Evolutionary conservation across 2,797 vertebrate species (phyloP).

Genomic region (Euthynnus affinis): DNA sequence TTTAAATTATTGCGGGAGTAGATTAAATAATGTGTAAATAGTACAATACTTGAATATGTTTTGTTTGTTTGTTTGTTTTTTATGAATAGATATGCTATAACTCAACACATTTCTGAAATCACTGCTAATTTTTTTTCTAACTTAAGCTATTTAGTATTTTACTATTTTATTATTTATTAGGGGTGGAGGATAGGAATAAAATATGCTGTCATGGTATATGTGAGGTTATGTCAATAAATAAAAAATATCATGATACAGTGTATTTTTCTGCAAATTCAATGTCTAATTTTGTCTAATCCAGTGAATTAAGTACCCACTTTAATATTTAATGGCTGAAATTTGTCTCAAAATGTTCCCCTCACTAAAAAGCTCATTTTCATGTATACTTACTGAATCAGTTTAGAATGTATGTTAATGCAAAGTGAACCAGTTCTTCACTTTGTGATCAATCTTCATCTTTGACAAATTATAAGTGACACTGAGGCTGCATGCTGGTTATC

Average conservation of each 20-base stretch:
- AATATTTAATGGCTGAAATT: neutral
- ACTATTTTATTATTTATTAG: neutral
- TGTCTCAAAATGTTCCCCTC: neutral
- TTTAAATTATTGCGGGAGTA: neutral
- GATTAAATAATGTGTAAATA: neutral
- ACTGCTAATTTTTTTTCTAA: too few species aligned
- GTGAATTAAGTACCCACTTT: neutral
- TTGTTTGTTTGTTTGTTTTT: too few species aligned
- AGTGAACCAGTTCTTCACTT: conserved; percentile 43
- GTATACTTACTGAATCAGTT: conserved; percentile 39
- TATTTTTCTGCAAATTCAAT: neutral
- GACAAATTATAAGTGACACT: conserved; percentile 28
- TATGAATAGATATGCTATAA: neutral
- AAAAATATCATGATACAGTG: neutral
- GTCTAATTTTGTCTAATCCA: neutral
- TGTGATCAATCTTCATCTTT: conserved; percentile 39
- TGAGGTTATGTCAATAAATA: neutral
- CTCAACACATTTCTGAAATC: conserved; percentile 5
- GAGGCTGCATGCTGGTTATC: conserved; percentile 41
- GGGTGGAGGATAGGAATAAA: neutral
- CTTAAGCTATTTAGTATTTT: too few species aligned
- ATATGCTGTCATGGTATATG: neutral
- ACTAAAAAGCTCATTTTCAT: neutral
- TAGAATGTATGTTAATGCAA: conserved; percentile 50
- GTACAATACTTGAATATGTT: neutral